Conservation (phyloP, 1,140 invertebrate genomes). For the Oryzaephilus surinamensis region DNA sequence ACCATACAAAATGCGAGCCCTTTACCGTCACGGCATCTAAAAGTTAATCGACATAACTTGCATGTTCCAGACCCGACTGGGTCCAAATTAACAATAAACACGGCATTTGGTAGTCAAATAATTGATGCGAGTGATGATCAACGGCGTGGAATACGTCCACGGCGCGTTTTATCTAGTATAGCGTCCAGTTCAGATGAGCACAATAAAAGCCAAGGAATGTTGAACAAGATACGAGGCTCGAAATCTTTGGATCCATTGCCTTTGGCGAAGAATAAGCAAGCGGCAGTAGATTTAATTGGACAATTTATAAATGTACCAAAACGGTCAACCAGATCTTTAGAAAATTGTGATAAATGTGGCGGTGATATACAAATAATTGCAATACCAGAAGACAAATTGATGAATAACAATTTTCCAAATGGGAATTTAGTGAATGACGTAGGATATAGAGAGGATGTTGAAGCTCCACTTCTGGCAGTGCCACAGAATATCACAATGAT, state of each 20-base stretch:
- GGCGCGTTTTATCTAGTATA: slow-evolving; percentile 42
- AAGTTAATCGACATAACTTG: slow-evolving; percentile 23
- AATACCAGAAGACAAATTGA: slow-evolving; percentile 37
- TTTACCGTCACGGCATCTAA: slow-evolving; percentile 20
- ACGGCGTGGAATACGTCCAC: slow-evolving; percentile 29
- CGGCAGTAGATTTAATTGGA: slow-evolving; percentile 16
- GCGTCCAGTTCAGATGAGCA: slow-evolving; percentile 43
- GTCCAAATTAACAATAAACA: slow-evolving; percentile 41
- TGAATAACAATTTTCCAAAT: slow-evolving; percentile 46
- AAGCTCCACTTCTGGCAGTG: slow-evolving; percentile 44
- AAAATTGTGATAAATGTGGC: slow-evolving; percentile 40
- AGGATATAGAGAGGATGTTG: slow-evolving; percentile 36
- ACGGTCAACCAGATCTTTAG: slow-evolving; percentile 26
- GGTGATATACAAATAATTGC: slow-evolving; percentile 32
- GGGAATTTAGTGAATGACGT: slow-evolving; percentile 40
- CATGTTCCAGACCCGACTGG: slow-evolving; percentile 30
- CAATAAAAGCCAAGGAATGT: slow-evolving; percentile 32
- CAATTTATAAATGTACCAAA: slow-evolving; percentile 23
- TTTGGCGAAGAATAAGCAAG: slow-evolving; percentile 9
- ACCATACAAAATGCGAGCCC: slow-evolving; percentile 33
- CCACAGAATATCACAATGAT: slow-evolving; percentile 18
- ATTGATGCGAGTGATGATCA: slow-evolving; percentile 33
- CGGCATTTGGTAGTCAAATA: slow-evolving; percentile 35
- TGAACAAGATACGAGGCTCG: slow-evolving; percentile 38
- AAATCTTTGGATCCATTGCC: slow-evolving; percentile 42